Conservation (phyloP, 1,140 invertebrate genomes). For the Drosophila leontia region DNA sequence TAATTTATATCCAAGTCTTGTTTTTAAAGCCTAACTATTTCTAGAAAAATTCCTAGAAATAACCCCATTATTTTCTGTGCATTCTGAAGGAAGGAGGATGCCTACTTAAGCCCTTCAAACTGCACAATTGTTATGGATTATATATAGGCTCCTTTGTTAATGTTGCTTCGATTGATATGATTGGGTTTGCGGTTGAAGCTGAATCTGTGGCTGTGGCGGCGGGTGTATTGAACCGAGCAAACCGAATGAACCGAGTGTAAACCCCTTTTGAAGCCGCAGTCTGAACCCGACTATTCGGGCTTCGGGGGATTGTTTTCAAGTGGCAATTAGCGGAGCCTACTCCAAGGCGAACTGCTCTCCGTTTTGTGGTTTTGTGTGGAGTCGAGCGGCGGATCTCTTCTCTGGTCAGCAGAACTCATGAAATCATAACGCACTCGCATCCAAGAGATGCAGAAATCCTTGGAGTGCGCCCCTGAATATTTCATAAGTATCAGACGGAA, state of each 20-base stretch:
- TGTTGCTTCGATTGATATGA: slow-evolving; percentile 44
- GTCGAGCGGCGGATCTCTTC: background rate
- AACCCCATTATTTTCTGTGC: slow-evolving; percentile 1
- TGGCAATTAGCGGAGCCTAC: slow-evolving; percentile 62
- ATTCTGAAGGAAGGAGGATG: background rate
- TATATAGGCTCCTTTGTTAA: slow-evolving; percentile 36
- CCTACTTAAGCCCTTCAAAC: slow-evolving; percentile 25
- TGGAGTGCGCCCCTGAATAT: slow-evolving; percentile 69
- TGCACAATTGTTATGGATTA: slow-evolving; percentile 60
- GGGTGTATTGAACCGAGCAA: slow-evolving; percentile 55
- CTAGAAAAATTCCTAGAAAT: background rate
- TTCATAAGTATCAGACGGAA: slow-evolving; percentile 60
- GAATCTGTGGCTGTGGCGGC: slow-evolving; percentile 19
- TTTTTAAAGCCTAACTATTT: background rate
- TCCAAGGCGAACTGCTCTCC: slow-evolving; percentile 21
- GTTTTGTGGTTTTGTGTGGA: slow-evolving; percentile 34
- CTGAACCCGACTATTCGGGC: slow-evolving; percentile 8
- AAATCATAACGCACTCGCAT: slow-evolving; percentile 39
- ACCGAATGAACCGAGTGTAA: slow-evolving; percentile 19
- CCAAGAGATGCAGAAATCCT: slow-evolving; percentile 52
- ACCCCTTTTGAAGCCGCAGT: slow-evolving; percentile 4
- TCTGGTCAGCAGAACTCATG: slow-evolving; percentile 35
- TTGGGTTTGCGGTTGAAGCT: slow-evolving; percentile 44
- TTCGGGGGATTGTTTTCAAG: slow-evolving; percentile 49
- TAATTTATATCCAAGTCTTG: background rate